Evolutionary conservation across 2,797 vertebrate genomes (phyloP).

Genomic region (Karalla daura): DNA sequence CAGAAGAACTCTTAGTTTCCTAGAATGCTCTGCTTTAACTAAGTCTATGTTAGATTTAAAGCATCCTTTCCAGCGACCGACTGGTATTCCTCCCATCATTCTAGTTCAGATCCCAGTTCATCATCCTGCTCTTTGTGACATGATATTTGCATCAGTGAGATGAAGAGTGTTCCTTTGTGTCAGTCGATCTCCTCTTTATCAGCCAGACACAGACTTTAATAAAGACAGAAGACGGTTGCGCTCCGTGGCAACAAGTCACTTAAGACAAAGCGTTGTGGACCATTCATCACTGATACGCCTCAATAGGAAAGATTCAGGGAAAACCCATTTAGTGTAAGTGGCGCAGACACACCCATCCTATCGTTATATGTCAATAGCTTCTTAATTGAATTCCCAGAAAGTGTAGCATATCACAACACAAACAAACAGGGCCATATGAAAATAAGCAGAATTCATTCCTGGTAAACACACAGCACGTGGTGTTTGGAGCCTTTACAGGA

Average conservation of each 20-base stretch:
- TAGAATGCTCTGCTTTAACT: too few species aligned
- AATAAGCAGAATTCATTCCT: background rate
- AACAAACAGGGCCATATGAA: rapidly evolving
- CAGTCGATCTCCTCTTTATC: background rate
- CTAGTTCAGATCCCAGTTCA: too few species aligned
- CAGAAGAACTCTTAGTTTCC: too few species aligned
- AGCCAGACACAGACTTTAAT: background rate
- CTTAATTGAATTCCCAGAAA: background rate
- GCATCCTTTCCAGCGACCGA: too few species aligned
- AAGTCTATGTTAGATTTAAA: too few species aligned
- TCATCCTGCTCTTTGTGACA: too few species aligned
- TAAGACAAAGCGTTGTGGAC: background rate
- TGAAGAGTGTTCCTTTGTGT: background rate
- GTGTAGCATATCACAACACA: background rate
- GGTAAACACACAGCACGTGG: too few species aligned
- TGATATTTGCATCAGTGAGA: background rate
- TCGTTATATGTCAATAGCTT: background rate
- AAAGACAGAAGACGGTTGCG: background rate
- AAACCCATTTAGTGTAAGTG: background rate
- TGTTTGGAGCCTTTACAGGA: too few species aligned
- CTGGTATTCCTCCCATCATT: too few species aligned
- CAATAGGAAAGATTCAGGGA: background rate
- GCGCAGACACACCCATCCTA: background rate
- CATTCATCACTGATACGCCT: background rate
- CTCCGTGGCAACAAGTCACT: background rate